Conservation (phyloP, 2,888 invertebrate species). For the Calephelis perditalis region DNA sequence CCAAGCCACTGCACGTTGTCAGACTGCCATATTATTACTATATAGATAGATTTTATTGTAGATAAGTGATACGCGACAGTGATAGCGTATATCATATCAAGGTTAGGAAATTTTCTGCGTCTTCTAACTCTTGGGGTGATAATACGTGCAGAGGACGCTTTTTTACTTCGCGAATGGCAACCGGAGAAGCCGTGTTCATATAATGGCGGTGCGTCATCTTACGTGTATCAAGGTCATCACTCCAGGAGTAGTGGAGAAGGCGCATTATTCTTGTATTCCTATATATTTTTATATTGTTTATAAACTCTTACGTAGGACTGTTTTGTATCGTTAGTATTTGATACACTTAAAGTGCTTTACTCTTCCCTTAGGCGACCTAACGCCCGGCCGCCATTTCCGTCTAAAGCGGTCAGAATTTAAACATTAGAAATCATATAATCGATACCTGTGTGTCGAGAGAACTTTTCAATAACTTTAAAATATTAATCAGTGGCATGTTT, state of each 20-base stretch:
- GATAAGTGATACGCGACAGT: slow-evolving; percentile 20
- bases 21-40: slow-evolving; percentile 30
- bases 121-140: too few relatives aligned
- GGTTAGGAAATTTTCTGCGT: not conserved
- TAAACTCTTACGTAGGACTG: slow-evolving; percentile 6
- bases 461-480: too few relatives aligned
- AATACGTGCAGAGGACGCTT: too few relatives aligned
- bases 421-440: too few relatives aligned
- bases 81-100: slow-evolving; percentile 18
- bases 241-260: too few relatives aligned
- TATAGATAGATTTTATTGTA: slow-evolving; percentile 23
- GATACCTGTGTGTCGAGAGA: too few relatives aligned
- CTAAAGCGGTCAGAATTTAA: too few relatives aligned
- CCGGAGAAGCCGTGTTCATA: too few relatives aligned
- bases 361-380: not conserved
- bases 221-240: too few relatives aligned
- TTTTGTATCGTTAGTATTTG: slow-evolving; percentile 6
- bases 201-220: too few relatives aligned
- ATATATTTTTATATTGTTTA: slow-evolving; percentile 11
- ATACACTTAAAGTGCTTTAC: slow-evolving; percentile 10
- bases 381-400: not conserved
- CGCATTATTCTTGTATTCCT: not conserved
- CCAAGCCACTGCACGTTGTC: slow-evolving; percentile 21
- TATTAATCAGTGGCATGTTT: too few relatives aligned
- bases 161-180: too few relatives aligned